Base-by-base conservation (phyloP, 2,888 invertebrate genomes). In the Neoascia interrupta region DNA sequence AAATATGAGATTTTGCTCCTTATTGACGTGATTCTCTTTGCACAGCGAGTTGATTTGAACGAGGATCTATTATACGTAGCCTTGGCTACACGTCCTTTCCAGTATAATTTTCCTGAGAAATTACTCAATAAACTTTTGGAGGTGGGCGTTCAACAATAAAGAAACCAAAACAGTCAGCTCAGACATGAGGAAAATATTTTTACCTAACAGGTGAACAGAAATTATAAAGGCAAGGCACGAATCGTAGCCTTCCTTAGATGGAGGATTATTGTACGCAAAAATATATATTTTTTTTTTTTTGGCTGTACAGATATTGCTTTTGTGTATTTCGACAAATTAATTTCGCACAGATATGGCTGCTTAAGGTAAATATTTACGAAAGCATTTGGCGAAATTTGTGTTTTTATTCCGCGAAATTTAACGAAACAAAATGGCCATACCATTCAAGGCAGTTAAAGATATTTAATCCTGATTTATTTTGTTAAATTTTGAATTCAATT, bases 221-320 rank as follows among this genome's bases (percentile, higher is more conserved):
- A 69, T 69, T 69, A 69, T 60, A 23, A 58, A 58, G 41, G 23
- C 68, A 60, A 51, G 36, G 56, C 58, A 68, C 49, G 61, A 61
- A 26, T 19, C 18, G 3, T 31, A 31, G 18, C n/a, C n/a, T n/a
- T n/a, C n/a, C n/a, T n/a, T n/a, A 16, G 39, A 34, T 39, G 41
- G 41, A 5, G 41, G 31, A 28, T 5, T 28, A 28, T 28, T 5
- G 1, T 10, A 10, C n/a, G 2, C 6, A 28, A 28, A n/a, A n/a
- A n/a, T n/a, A n/a, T n/a, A n/a, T n/a, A n/a, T n/a, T n/a, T n/a
- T n/a, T n/a, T n/a, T n/a, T n/a, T n/a, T n/a, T n/a, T n/a, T 5
- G 6, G 10, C 6, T 6, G 6, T 6, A 5, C 28, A 28, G 1
- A 10, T 28, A 28, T 28, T 28, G 10, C 6, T 28, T 28, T 3